A percentile compares a stretch with the other conserved stretches of the same genome.
Evolutionary conservation across 2,113 vertebrate species (phyloP).

Genomic region (Brachyistius frenatus): DNA sequence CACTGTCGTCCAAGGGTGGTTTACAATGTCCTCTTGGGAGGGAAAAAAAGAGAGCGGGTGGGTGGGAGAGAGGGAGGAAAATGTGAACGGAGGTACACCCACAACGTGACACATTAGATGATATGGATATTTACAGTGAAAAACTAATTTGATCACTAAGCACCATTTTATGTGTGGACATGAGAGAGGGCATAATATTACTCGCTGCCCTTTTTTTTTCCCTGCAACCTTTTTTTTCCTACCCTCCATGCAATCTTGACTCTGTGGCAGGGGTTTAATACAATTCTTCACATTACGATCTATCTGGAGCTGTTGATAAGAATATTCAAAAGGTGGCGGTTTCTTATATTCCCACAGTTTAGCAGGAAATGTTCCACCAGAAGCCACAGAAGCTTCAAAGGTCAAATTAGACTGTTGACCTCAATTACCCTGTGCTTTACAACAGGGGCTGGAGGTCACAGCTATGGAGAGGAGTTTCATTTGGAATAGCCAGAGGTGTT

Average conservation of each 20-base stretch:
- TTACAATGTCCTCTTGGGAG: conserved; percentile 10
- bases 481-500: conserved; percentile 63
- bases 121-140: conserved; percentile 31
- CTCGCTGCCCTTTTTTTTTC: conserved; percentile 28
- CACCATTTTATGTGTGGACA: conserved; percentile 13
- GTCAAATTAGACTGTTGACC: conserved; percentile 73
- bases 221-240: conserved; percentile 20
- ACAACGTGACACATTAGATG: conserved; percentile 4
- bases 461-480: conserved; percentile 56
- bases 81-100: neutral
- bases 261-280: conserved; percentile 33
- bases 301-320: conserved; percentile 66
- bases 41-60: neutral
- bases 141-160: conserved; percentile 24
- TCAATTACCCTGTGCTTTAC: conserved; percentile 72
- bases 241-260: conserved; percentile 18
- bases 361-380: conserved; percentile 27
- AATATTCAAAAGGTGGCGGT: conserved; percentile 52
- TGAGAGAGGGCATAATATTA: conserved; percentile 18
- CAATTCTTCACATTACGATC: conserved; percentile 37
- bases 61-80: neutral
- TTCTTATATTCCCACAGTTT: conserved; percentile 48
- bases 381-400: conserved; percentile 43
- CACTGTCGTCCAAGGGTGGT: conserved; percentile 14
- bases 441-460: conserved; percentile 56